phyloP scores from a whole-genome alignment of 1,140 invertebrate species.

The Anastrepha ludens region DNA sequence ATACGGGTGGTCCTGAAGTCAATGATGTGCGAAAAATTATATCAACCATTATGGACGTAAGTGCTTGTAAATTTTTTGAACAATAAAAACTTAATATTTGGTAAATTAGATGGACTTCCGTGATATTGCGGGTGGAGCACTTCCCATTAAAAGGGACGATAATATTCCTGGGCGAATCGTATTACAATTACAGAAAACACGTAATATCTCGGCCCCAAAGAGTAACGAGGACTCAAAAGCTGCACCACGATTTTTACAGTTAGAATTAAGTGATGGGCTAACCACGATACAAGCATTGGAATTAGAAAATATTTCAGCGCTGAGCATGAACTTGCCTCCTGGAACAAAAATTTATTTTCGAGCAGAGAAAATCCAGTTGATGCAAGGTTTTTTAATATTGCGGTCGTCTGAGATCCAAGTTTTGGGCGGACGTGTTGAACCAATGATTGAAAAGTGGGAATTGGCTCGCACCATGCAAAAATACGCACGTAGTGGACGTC shows the following conservation, averaged over 20 bases:
- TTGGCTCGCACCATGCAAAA: conserved; percentile 86
- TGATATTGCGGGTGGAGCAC: conserved; percentile 81
- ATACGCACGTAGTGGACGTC: conserved; percentile 80
- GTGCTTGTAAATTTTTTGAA: conserved; percentile 66
- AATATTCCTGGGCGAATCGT: conserved; percentile 83
- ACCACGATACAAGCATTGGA: conserved; percentile 83
- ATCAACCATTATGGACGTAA: conserved; percentile 84
- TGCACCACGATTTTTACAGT: conserved; percentile 87
- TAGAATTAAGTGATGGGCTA: conserved; percentile 90
- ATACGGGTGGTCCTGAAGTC: conserved; percentile 71
- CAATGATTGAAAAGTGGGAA: conserved; percentile 92
- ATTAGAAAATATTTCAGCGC: conserved; percentile 79
- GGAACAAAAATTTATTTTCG: conserved; percentile 82
- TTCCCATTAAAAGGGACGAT: conserved; percentile 78
- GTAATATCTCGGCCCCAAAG: conserved; percentile 93
- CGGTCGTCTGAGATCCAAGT: conserved; percentile 80
- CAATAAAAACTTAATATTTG: neutral
- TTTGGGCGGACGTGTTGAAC: conserved; percentile 87
- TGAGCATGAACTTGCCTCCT: conserved; percentile 85
- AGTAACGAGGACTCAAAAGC: conserved; percentile 88
- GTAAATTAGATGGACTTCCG: conserved; percentile 82
- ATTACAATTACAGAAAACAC: conserved; percentile 90
- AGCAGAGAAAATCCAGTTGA: conserved; percentile 76
- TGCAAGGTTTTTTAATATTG: conserved; percentile 84
- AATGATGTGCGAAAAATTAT: conserved; percentile 79